phyloP scores from a whole-genome alignment of 1,140 invertebrate species.

The Mycetomoellerius zeteki region DNA sequence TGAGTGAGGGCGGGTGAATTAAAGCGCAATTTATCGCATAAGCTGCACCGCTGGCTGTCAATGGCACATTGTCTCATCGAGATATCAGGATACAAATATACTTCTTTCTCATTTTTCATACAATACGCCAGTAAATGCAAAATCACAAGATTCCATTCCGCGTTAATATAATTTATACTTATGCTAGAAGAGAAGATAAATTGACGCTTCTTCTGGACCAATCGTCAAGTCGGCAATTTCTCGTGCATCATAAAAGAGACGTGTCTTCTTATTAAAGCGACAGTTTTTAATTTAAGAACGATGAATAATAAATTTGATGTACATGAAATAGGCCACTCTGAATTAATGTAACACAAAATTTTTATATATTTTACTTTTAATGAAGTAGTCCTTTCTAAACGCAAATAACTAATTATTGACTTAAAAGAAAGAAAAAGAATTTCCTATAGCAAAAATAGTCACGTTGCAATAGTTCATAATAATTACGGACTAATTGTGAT shows the following conservation, averaged over 20 bases:
- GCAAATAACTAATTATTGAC: no score
- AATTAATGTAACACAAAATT: no score
- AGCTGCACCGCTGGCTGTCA: conserved; percentile 28
- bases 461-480: no score
- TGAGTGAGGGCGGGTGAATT: conserved; percentile 26
- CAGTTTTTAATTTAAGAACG: background rate
- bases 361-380: no score
- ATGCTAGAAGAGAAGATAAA: background rate
- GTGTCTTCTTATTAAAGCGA: conserved; percentile 19
- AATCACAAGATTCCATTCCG: background rate
- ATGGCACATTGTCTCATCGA: background rate
- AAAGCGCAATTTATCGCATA: conserved; percentile 56
- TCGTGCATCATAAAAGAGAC: background rate
- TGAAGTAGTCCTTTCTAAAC: no score
- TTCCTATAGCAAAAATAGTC: no score
- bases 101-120: background rate
- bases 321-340: no score
- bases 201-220: background rate
- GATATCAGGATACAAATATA: background rate
- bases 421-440: no score
- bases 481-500: no score
- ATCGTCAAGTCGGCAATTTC: background rate
- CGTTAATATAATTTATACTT: background rate
- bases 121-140: background rate
- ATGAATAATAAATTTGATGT: no score